phyloP scores from a whole-genome alignment of 2,113 vertebrate species.

The rabbit (Oryctolagus cuniculus) region DNA sequence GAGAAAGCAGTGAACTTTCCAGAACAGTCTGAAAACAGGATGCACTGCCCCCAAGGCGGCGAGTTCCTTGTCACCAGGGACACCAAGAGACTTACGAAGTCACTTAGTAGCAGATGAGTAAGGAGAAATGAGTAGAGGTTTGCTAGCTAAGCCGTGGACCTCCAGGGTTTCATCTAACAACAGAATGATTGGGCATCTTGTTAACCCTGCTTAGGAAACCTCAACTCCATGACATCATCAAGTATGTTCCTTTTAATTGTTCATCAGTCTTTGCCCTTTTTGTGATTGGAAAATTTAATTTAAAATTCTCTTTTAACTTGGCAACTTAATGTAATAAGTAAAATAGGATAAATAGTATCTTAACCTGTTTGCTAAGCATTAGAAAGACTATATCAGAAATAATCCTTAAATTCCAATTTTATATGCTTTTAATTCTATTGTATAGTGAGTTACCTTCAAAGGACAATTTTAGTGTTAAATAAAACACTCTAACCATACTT shows the following conservation, averaged over 20 bases:
- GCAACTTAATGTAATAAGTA: not conserved
- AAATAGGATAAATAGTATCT: slow-evolving; percentile 46
- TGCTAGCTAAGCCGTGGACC: not conserved
- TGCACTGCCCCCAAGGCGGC: not conserved
- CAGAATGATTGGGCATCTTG: not conserved
- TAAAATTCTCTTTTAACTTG: slow-evolving; percentile 47
- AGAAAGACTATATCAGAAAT: slow-evolving; percentile 32
- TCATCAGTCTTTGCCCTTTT: slow-evolving; percentile 36
- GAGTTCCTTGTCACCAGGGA: not conserved
- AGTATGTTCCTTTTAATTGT: not conserved
- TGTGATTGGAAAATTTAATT: slow-evolving; percentile 41
- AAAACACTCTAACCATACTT: slow-evolving; percentile 36
- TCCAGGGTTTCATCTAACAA: not conserved
- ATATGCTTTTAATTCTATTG: slow-evolving; percentile 18
- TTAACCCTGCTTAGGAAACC: slow-evolving; percentile 40
- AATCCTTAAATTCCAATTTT: slow-evolving; percentile 49
- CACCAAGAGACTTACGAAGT: not conserved
- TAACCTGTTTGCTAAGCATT: slow-evolving; percentile 44
- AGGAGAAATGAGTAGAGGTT: not conserved
- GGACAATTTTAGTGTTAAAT: slow-evolving; percentile 43
- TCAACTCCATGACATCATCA: slow-evolving; percentile 8
- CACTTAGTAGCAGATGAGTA: not conserved
- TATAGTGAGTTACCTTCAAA: slow-evolving; percentile 37
- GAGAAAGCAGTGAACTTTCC: not conserved
- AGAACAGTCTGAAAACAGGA: not conserved